A percentile compares a stretch with the other conserved stretches of the same genome.
Evolutionary conservation across 2,888 invertebrate genomes (phyloP).

Genomic region (Cepaea hortensis): DNA sequence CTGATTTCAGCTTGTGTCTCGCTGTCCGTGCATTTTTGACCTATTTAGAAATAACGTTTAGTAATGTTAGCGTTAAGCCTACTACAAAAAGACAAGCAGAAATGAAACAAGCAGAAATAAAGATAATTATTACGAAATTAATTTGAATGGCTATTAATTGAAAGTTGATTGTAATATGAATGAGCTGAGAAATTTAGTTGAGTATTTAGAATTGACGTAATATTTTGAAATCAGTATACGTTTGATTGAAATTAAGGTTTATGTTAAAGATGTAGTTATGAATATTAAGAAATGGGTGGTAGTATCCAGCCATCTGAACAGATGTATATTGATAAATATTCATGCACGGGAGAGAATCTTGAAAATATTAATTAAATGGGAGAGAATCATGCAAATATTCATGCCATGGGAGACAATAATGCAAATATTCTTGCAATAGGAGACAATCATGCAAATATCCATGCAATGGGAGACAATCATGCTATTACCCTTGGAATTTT

Average conservation of each 20-base stretch:
- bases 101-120: not conserved
- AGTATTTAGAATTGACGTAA: not conserved
- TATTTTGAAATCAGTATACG: too few relatives aligned
- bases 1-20: constrained; percentile 14
- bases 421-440: not conserved
- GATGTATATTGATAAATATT: too few relatives aligned
- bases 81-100: not conserved
- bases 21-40: constrained; percentile 38
- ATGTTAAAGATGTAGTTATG: too few relatives aligned
- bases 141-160: not conserved
- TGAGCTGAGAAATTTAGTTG: not conserved
- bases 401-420: too few relatives aligned
- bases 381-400: too few relatives aligned
- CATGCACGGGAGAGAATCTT: too few relatives aligned
- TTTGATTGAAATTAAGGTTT: too few relatives aligned
- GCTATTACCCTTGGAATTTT: not conserved
- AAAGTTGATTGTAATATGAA: not conserved
- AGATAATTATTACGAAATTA: too few relatives aligned
- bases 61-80: not conserved
- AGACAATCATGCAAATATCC: not conserved
- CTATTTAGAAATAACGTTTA: constrained; percentile 3
- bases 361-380: too few relatives aligned
- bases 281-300: too few relatives aligned
- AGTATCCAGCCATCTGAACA: too few relatives aligned
- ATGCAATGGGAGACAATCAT: not conserved